phyloP scores from a whole-genome alignment of 2,888 invertebrate genomes.

The Lasioglossum zephyrum region DNA sequence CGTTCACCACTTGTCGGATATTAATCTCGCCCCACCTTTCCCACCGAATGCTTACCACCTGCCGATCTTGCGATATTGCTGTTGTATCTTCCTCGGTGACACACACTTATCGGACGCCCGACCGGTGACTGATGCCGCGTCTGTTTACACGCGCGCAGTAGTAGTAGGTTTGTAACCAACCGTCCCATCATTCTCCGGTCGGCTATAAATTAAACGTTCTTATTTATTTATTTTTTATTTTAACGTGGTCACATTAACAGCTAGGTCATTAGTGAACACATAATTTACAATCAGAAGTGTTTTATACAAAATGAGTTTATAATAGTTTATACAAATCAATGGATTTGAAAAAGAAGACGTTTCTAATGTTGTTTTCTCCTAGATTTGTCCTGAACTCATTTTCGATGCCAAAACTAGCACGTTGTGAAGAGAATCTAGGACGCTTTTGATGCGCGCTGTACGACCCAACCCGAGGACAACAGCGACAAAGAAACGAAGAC shows the following conservation, averaged over 20 bases:
- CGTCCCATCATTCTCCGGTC: not conserved
- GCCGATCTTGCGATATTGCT: constrained; percentile 29
- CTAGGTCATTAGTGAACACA: too few species aligned
- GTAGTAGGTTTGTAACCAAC: too few species aligned
- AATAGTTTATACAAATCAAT: too few species aligned
- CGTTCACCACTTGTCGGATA: constrained; percentile 19
- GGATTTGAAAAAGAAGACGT: too few species aligned
- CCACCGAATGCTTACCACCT: not conserved
- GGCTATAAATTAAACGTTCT: not conserved
- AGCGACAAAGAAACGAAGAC: not conserved
- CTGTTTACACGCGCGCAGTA: constrained; percentile 20
- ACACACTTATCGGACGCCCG: constrained; percentile 32
- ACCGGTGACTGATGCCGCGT: constrained; percentile 32
- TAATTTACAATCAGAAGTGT: too few species aligned
- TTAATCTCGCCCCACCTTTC: constrained; percentile 31
- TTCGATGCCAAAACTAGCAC: too few species aligned
- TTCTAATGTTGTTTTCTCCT: too few species aligned
- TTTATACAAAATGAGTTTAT: too few species aligned
- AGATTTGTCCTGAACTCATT: too few species aligned
- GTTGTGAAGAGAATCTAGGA: too few species aligned
- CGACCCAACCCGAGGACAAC: not conserved
- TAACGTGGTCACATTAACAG: too few species aligned
- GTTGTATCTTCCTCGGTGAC: constrained; percentile 35
- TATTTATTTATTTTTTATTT: too few species aligned
- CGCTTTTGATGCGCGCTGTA: not conserved